Evolutionary conservation across 2,113 vertebrate species (phyloP).

Genomic region (Oryzias celebensis): DNA sequence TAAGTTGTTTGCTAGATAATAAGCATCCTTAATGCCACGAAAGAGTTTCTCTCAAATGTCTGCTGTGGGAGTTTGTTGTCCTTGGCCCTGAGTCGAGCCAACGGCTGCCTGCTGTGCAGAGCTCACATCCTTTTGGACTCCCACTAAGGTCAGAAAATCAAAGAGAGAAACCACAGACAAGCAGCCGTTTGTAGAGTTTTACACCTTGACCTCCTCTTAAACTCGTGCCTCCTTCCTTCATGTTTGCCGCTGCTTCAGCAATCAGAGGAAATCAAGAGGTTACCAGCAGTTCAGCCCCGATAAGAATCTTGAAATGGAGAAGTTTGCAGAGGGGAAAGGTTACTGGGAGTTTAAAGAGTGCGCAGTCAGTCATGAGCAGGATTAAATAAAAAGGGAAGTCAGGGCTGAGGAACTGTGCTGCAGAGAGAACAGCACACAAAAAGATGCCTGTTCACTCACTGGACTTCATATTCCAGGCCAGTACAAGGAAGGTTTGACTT

Average conservation of each 20-base stretch:
- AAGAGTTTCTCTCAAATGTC: constrained; percentile 45
- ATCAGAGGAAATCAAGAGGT: constrained; percentile 74
- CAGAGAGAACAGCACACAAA: constrained; percentile 66
- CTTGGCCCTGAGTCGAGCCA: constrained; percentile 46
- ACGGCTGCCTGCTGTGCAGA: constrained; percentile 37
- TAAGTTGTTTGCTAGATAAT: constrained; percentile 51
- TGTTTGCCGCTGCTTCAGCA: constrained; percentile 58
- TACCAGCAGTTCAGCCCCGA: constrained; percentile 75
- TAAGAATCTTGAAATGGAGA: constrained; percentile 79
- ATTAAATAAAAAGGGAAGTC: constrained; percentile 75
- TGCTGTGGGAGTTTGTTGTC: constrained; percentile 38
- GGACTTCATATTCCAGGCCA: constrained; percentile 54
- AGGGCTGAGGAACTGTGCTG: constrained; percentile 54
- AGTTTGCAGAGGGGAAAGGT: constrained; percentile 78
- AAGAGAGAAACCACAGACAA: constrained; percentile 69
- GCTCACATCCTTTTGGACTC: constrained; percentile 50
- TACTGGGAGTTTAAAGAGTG: constrained; percentile 76
- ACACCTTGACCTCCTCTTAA: constrained; percentile 74
- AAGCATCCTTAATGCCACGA: constrained; percentile 43
- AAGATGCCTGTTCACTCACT: constrained; percentile 63
- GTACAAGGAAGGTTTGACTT: constrained; percentile 44
- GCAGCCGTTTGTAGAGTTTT: constrained; percentile 71
- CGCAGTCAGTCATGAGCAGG: constrained; percentile 72
- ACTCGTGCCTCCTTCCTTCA: constrained; percentile 64
- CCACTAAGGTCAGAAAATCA: constrained; percentile 66